Base-by-base conservation (phyloP, 2,113 vertebrate species). In the Morphnarchus princeps region DNA sequence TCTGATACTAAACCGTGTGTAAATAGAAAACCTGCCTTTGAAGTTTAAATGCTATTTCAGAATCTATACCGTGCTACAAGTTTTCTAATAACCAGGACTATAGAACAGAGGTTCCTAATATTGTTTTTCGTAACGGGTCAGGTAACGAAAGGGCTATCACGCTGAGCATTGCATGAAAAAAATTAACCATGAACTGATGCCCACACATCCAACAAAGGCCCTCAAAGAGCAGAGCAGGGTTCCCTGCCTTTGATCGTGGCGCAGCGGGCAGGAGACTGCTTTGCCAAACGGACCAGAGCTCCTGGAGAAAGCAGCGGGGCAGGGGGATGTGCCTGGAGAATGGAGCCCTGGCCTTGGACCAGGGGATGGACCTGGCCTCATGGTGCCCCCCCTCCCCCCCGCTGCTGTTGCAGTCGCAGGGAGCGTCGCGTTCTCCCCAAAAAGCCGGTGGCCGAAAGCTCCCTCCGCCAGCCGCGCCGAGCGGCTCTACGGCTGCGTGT, bases 311-410 rank as follows among this genome's bases (percentile, higher is more conserved):
- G 29, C 10, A 13, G 2, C 22, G 42, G 28, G 4, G 8, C n/a
- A 26, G 31, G 5, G 19, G 11, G 2, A 25, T 66, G 57, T 62
- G 31, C 62, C 83, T 55, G 47, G 20, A 61, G 28, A 62, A 4
- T 6, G 2, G 13, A 16, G 7, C 13, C 25, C 36, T 61, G 32
- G 16, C n/a, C 4, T 29, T 20, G 81, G 18, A 36, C 6, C 29
- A 54, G 38, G 3, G 1, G 31, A 7, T 10, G 28, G 7, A 42
- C 20, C 14, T 28, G 57, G 25, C 17, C 25, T n/a, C 12, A 0
- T 0, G 3, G 11, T n/a, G 29, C 0, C 0, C 45, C 42, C 17
- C 8, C 11, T 5, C 16, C 18, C 26, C 9, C 52, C 6, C 8
- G 32, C 32, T 45, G 38, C 31, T 1, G 0, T 0, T 7, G 50